These are phyloP conservation scores for Gastrophryne carolinensis DNA, from an alignment of 2,797 vertebrate species.

Conservation along the genomic window DNA sequence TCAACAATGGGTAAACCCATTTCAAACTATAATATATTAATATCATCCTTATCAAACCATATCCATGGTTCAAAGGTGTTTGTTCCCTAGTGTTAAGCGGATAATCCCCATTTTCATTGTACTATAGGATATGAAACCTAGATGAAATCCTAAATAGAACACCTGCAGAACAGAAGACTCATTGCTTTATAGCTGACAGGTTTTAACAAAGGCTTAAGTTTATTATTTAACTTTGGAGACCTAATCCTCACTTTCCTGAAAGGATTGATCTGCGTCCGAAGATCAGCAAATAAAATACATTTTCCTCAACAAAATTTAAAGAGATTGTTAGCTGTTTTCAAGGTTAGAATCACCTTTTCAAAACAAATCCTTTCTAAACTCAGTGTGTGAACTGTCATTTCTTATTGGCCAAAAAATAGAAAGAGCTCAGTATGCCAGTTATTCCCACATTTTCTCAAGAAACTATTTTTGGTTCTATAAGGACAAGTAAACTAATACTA, in stretches of 20 bases:
- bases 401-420: constrained; percentile 35
- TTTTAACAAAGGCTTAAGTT: constrained; percentile 40
- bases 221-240: constrained; percentile 55
- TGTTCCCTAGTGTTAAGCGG: background rate
- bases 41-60: constrained; percentile 26
- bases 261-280: constrained; percentile 27
- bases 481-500: constrained; percentile 8
- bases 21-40: constrained; percentile 10
- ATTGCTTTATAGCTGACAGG: constrained; percentile 24
- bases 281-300: constrained; percentile 32
- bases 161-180: background rate
- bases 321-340: constrained; percentile 38
- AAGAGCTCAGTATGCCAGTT: constrained; percentile 30
- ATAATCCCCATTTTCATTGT: constrained; percentile 15
- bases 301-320: constrained; percentile 28
- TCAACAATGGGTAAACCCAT: no score
- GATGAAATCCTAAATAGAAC: background rate
- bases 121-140: background rate
- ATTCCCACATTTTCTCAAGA: background rate
- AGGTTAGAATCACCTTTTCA: constrained; percentile 40
- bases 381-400: constrained; percentile 41
- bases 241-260: constrained; percentile 38
- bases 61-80: constrained; percentile 7
- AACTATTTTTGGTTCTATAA: constrained; percentile 2
- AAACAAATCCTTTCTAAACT: constrained; percentile 46